These are phyloP conservation scores for Phoxinus dragarum DNA, from an alignment of 2,797 vertebrate species.

Conservation along the genomic window DNA sequence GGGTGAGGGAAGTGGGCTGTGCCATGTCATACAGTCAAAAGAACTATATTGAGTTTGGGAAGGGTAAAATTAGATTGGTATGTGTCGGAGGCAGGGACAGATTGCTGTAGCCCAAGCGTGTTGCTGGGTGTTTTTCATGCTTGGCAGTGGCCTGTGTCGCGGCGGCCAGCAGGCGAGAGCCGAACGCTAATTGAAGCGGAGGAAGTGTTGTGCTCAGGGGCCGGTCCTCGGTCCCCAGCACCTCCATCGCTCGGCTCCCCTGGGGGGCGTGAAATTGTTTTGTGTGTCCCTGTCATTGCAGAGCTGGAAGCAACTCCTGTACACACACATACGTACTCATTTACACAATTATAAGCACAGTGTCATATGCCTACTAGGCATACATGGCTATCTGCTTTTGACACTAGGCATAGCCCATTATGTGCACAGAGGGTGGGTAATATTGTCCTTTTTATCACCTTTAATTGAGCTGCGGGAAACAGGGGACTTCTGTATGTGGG, in stretches of 20 bases:
- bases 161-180: conserved; percentile 51
- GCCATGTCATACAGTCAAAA: conserved; percentile 27
- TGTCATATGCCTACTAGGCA: conserved; percentile 37
- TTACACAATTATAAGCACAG: conserved; percentile 50
- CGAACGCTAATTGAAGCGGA: conserved; percentile 63
- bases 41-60: conserved; percentile 32
- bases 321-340: conserved; percentile 45
- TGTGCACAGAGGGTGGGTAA: conserved; percentile 34
- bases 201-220: conserved; percentile 42
- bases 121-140: conserved; percentile 44
- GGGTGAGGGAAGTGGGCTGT: conserved; percentile 35
- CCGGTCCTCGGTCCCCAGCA: conserved; percentile 40
- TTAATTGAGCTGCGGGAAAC: conserved; percentile 54
- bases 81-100: conserved; percentile 41
- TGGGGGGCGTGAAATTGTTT: conserved; percentile 67
- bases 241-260: conserved; percentile 52
- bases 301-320: conserved; percentile 40
- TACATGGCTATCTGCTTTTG: conserved; percentile 40
- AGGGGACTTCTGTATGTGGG: conserved; percentile 25
- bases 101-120: conserved; percentile 39
- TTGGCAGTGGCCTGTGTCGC: conserved; percentile 40
- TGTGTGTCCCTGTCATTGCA: conserved; percentile 50
- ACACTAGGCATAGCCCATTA: conserved; percentile 40
- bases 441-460: conserved; percentile 45
- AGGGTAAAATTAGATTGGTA: conserved; percentile 36